Evolutionary conservation across 2,797 vertebrate genomes (phyloP), one percentile per base, ranked within the genome.

Genomic region (Sebastes nivosus): DNA sequence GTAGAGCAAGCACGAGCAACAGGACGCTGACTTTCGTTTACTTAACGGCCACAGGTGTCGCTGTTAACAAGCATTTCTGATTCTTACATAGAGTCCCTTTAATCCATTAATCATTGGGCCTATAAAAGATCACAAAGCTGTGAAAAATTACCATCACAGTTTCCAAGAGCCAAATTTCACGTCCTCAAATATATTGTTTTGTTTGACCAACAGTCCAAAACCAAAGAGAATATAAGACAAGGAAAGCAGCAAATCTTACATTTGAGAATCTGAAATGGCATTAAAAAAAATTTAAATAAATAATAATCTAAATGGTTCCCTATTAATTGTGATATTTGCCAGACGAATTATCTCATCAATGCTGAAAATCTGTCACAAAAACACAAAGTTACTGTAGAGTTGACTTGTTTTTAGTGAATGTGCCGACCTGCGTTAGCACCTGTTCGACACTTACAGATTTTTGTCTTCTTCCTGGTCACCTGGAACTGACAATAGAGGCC

Each of bases 271-370:
- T 25, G 7, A 2, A 8, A 18, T 16, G 3, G 8, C 14, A 8
- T 70, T 70, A 5, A 0, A 59, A 9, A 59, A 59, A 12, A 52
- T 1, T 5, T 2, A n/a, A 14, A 34, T 4, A 57, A 57, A 14
- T 1, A 29, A 29, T 29, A 3, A 59, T 16, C 25, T 29, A 25
- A 4, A 52, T 52, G 0, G 50, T n/a, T 52, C 55, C 22, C 22
- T 12, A 25, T 24, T 25, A 24, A 14, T 14, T 30, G 14, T 9
- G 0, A 8, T 24, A 46, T 66, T 11, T 20, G 10, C 16, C 14
- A 4, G 10, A 38, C 0, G 0, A 55, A 65, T 6, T 0, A 0
- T 36, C 3, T 57, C 3, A 29, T 57, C 3, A 0, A 57, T 38
- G 1, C 22, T 3, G 18, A 42, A 57, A 55, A 38, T 36, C 10